A percentile compares a stretch with the other conserved stretches of the same genome.
Evolutionary conservation across 1,140 invertebrate genomes (phyloP).

Genomic region (Cotesia chilonis): DNA sequence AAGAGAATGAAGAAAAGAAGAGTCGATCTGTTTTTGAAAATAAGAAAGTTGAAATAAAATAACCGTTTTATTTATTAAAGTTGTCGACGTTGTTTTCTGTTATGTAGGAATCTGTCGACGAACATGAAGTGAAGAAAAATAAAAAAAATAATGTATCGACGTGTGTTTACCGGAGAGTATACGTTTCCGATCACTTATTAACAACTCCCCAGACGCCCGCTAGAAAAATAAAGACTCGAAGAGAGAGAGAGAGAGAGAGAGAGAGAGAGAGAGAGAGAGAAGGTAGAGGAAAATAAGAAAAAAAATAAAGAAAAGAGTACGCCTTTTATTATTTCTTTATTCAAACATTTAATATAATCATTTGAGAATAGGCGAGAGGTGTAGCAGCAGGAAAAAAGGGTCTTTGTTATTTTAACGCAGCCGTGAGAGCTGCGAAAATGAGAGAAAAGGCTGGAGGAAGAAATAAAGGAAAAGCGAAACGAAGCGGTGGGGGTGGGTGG

Average conservation of each 20-base stretch:
- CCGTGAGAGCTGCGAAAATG: constrained; percentile 14
- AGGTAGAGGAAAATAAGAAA: no score
- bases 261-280: no score
- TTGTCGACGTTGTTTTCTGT: not conserved
- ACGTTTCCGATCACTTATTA: no score
- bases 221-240: constrained; percentile 3
- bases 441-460: not conserved
- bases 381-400: constrained; percentile 27
- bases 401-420: constrained; percentile 37
- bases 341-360: constrained; percentile 36
- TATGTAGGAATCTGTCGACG: not conserved
- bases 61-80: constrained; percentile 33
- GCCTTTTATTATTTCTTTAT: not conserved
- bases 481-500: no score
- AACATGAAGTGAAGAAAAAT: no score
- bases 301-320: constrained; percentile 10
- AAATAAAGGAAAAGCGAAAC: no score
- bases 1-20: no score
- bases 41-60: no score
- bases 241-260: no score
- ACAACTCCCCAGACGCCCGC: constrained; percentile 1
- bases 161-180: no score
- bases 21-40: no score
- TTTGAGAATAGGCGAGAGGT: constrained; percentile 15
- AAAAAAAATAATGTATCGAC: no score